Percentiles rank a stretch among this genome's conserved stretches.
phyloP scores from a whole-genome alignment of 2,888 invertebrate genomes.

The Tetramorium bicarinatum region DNA sequence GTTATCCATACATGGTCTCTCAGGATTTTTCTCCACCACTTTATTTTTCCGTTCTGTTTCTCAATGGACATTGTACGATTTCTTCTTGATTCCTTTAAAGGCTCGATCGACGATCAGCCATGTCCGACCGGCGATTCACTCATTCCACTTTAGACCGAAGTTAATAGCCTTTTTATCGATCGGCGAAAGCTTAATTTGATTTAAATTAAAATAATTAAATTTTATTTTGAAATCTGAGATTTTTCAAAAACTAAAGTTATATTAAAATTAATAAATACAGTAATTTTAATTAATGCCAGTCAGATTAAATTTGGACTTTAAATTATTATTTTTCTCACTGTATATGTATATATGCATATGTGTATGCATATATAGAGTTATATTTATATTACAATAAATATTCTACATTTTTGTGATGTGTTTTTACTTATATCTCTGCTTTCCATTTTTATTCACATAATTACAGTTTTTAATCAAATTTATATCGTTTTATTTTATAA shows the following conservation, averaged over 20 bases:
- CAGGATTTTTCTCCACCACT: slow-evolving; percentile 60
- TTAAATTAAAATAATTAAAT: background rate
- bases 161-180: slow-evolving; percentile 27
- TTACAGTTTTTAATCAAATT: background rate
- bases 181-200: background rate
- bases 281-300: background rate
- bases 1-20: slow-evolving; percentile 72
- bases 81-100: slow-evolving; percentile 35
- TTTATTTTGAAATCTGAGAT: background rate
- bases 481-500: slow-evolving; percentile 6
- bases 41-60: slow-evolving; percentile 56
- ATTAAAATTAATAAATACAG: background rate
- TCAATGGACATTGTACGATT: slow-evolving; percentile 7
- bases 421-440: background rate
- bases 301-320: background rate
- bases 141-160: slow-evolving; percentile 67
- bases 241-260: background rate
- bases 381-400: background rate
- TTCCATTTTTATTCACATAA: background rate
- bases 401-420: background rate
- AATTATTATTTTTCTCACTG: background rate
- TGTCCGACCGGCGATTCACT: slow-evolving; percentile 59
- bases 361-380: background rate
- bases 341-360: background rate
- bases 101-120: slow-evolving; percentile 35